Conservation (phyloP, 2,888 invertebrate genomes). For the Oxycera nigricornis region DNA sequence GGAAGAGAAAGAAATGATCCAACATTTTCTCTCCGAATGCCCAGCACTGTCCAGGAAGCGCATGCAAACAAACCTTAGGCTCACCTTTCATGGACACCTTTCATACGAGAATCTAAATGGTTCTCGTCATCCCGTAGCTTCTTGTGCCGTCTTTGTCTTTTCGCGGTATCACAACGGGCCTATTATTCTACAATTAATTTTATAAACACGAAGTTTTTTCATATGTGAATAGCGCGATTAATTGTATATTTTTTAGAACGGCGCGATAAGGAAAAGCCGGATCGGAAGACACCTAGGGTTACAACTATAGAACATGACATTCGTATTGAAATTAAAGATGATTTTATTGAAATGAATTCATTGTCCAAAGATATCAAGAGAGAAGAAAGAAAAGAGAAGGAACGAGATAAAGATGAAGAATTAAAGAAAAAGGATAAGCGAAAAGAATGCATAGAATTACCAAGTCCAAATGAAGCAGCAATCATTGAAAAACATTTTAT, state of each 20-base stretch:
- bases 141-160: no score
- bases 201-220: neutral
- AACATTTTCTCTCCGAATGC: no score
- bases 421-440: constrained; percentile 67
- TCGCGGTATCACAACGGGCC: no score
- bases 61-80: no score
- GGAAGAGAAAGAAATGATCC: no score
- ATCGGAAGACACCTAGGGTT: constrained; percentile 46
- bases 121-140: no score
- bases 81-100: no score
- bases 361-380: constrained; percentile 56
- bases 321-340: constrained; percentile 52
- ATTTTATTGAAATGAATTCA: constrained; percentile 54
- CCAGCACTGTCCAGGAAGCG: no score
- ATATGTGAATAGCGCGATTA: neutral
- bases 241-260: constrained; percentile 48
- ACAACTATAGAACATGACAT: constrained; percentile 43
- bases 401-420: constrained; percentile 45
- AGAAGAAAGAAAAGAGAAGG: constrained; percentile 49
- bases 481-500: constrained; percentile 63
- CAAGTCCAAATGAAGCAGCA: constrained; percentile 55
- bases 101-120: no score
- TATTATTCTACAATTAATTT: no score
- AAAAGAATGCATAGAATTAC: constrained; percentile 59
- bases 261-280: constrained; percentile 50